Evolutionary conservation across 2,113 vertebrate genomes (phyloP).

Genomic region (Alouatta palliata): DNA sequence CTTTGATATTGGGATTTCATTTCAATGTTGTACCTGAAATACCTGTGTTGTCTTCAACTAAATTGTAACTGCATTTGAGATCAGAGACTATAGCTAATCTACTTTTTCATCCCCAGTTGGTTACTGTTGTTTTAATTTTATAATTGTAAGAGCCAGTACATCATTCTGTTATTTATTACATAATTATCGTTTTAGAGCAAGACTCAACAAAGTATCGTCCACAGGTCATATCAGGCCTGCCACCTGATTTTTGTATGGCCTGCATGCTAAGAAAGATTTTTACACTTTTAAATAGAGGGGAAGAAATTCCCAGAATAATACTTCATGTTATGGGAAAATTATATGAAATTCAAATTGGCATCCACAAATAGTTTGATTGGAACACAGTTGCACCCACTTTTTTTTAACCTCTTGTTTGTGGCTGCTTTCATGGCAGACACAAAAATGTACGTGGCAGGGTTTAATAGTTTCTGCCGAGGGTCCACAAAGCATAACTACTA

Average conservation of each 20-base stretch:
- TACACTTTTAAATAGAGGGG: conserved; percentile 4
- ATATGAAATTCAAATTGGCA: not conserved
- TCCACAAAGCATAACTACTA: not conserved
- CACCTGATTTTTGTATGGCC: not conserved
- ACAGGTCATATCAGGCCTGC: not conserved
- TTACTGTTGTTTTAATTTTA: not conserved
- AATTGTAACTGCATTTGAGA: not conserved
- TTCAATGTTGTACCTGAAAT: not conserved
- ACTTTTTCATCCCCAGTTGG: not conserved
- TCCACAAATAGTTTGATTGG: not conserved
- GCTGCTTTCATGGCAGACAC: not conserved
- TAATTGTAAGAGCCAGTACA: not conserved
- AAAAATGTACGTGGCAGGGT: not conserved
- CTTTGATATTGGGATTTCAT: not conserved
- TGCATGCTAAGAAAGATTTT: not conserved
- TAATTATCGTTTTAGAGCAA: not conserved
- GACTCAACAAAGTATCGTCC: not conserved
- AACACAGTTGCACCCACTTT: rapidly evolving
- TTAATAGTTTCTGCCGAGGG: no score
- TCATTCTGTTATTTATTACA: not conserved
- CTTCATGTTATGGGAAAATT: not conserved
- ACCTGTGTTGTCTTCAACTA: not conserved
- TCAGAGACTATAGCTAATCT: not conserved
- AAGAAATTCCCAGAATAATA: not conserved
- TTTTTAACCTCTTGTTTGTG: not conserved